Conservation (phyloP, 2,113 vertebrate genomes). For the Stigmatopora argus region DNA sequence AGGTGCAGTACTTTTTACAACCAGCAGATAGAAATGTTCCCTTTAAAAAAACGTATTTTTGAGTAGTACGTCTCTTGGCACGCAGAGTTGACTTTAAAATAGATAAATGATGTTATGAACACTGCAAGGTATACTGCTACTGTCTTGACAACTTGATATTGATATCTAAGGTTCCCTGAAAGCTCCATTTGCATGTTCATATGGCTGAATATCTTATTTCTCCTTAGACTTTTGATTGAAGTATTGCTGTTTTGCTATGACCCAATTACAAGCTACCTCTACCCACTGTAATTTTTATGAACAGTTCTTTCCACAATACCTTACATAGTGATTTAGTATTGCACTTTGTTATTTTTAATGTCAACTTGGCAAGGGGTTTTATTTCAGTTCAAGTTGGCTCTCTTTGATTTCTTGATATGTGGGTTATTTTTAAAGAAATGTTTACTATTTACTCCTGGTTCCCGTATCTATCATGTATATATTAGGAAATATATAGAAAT, state of each 20-base stretch:
- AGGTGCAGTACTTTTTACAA: constrained; percentile 22
- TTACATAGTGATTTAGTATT: background rate
- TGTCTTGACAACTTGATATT: background rate
- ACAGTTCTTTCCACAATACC: background rate
- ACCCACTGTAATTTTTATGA: background rate
- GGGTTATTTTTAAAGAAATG: background rate
- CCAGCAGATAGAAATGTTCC: constrained; percentile 50
- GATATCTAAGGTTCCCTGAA: background rate
- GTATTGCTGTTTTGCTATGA: background rate
- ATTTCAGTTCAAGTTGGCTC: background rate
- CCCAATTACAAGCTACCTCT: background rate
- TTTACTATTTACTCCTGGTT: background rate
- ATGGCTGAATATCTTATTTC: background rate
- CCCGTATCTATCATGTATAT: background rate
- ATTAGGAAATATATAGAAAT: background rate
- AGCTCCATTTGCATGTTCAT: background rate
- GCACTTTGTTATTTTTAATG: background rate
- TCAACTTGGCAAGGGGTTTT: background rate
- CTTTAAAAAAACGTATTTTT: background rate
- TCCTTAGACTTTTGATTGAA: background rate
- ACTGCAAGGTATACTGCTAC: constrained; percentile 34
- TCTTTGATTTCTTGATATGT: background rate
- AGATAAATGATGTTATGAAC: background rate
- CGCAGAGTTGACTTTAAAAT: no score
- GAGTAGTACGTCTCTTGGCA: no score